Evolutionary conservation across 2,113 vertebrate genomes (phyloP), one percentile per base, ranked within the genome.

Genomic region (Heloderma charlesbogerti): DNA sequence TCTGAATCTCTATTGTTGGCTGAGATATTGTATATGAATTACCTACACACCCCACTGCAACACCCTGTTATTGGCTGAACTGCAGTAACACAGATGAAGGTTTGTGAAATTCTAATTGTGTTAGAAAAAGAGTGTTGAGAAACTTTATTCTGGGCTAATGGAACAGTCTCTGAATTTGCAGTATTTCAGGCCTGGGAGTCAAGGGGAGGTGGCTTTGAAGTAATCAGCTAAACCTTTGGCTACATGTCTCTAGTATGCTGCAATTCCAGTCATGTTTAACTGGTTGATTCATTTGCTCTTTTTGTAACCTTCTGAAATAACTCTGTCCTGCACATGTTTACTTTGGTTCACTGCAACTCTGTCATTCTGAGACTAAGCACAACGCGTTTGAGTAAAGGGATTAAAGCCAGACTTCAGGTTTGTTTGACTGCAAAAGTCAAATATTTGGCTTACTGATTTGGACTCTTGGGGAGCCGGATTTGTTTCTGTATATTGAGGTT

Each of bases 401-500:
- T 74, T 91, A 60, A 90, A 92, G 90, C 92, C 79, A 91, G 31
- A 74, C 90, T 94, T 91, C 81, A 89, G 29, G 45, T 90, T 94
- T 88, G 92, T 90, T 93, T 89, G 94, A 84, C 66, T 87, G 75
- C 79, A 85, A 77, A 54, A 92, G 43, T 87, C 74, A 89, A 94
- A 95, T 54, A 60, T 94, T 90, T 92, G 87, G 67, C 92, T 93
- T 89, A n/a, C 78, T 77, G 87, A 94, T 79, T n/a, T 8, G 77
- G 87, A 89, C 79, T 93, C 91, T 94, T 91, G 60, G 89, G 54
- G 67, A 87, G 89, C 63, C 85, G 88, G 89, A 91, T 92, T 93
- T 90, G 88, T 90, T 97, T 97, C 93, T 92, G 82, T 93, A 90
- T 94, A 78, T 93, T 91, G 67, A 57, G 87, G 91, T 87, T 95